Base-by-base conservation (phyloP, 2,797 vertebrate species). In the Eurystomus glaucurus region DNA sequence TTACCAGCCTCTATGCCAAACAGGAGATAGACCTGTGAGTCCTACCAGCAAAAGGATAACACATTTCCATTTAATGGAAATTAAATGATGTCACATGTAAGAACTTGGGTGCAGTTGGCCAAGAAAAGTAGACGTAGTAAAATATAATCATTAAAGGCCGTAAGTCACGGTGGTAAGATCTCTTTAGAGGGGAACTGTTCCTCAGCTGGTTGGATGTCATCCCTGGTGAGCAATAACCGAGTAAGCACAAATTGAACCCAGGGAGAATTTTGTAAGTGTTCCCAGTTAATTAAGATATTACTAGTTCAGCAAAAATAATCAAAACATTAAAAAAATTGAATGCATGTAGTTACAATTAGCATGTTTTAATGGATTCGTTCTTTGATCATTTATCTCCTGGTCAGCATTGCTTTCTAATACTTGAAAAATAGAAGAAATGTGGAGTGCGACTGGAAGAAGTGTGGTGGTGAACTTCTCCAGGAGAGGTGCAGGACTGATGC, bases 261-360 rank as follows among this genome's bases (percentile, higher is more conserved):
- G 55, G 45, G 71, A 84, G 31, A 79, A 52, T 76, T 88, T 65
- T 80, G 10, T 92, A 80, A 82, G 10, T 54, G 39, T 23, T 89
- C 22, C 25, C 58, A 85, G 50, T 58, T 92, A 82, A 92, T 82
- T 82, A 91, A 91, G 66, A 26, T 48, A 80, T 16, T 92, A 87
- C 46, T 75, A 77, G 28, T 84, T 90, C 80, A 87, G 54, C 55
- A 87, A 65, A 93, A 88, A 81, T 41, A 77, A 55, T 72, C 62
- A 94, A 84, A 90, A 35, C 37, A 64, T 20, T 28, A 10, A 57
- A 70, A 62, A 96, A 92, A 29, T n/a, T 2, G 33, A 84, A 52
- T 17, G 6, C 61, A 29, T 31, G 43, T 52, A 79, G 58, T n/a
- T 70, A 45, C 51, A 62, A 33, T 77, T 78, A 80, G 43, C 22